Conservation (phyloP, 2,888 invertebrate species). For the Prenolepis imparis region DNA sequence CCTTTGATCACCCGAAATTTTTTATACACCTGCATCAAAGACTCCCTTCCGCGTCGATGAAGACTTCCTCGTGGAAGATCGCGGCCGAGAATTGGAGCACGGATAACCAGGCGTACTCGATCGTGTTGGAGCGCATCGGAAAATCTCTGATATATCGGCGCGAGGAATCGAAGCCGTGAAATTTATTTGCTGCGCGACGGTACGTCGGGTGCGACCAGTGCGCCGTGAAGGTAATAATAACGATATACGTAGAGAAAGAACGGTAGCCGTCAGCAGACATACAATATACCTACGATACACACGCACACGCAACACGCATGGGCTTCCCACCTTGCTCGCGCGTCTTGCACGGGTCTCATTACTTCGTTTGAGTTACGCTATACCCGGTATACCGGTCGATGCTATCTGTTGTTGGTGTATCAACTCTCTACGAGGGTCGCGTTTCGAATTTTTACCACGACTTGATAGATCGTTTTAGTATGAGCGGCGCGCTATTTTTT, state of each 20-base stretch:
- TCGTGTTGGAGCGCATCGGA: constrained; percentile 60
- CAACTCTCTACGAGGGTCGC: constrained; percentile 55
- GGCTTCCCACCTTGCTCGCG: constrained; percentile 12
- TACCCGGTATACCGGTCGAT: constrained; percentile 59
- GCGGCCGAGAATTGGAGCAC: constrained; percentile 57
- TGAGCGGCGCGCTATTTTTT: constrained; percentile 46
- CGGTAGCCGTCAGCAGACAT: constrained; percentile 52
- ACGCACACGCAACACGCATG: neutral
- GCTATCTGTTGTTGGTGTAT: constrained; percentile 60
- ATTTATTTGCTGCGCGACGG: constrained; percentile 68
- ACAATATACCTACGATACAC: constrained; percentile 41
- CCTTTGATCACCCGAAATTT: neutral
- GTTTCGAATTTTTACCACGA: constrained; percentile 68
- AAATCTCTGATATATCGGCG: constrained; percentile 61
- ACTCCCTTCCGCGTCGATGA: neutral
- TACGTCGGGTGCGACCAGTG: constrained; percentile 68
- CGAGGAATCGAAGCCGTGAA: constrained; percentile 69
- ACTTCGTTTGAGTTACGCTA: constrained; percentile 58
- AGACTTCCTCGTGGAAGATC: constrained; percentile 25
- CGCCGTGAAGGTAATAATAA: constrained; percentile 79
- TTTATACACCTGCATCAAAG: neutral
- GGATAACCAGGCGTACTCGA: constrained; percentile 51
- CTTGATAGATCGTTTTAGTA: constrained; percentile 67
- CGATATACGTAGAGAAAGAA: constrained; percentile 44
- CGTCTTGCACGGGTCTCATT: constrained; percentile 52